These are phyloP conservation scores for Monopis laevigella DNA, from an alignment of 2,888 invertebrate genomes.

Conservation along the genomic window DNA sequence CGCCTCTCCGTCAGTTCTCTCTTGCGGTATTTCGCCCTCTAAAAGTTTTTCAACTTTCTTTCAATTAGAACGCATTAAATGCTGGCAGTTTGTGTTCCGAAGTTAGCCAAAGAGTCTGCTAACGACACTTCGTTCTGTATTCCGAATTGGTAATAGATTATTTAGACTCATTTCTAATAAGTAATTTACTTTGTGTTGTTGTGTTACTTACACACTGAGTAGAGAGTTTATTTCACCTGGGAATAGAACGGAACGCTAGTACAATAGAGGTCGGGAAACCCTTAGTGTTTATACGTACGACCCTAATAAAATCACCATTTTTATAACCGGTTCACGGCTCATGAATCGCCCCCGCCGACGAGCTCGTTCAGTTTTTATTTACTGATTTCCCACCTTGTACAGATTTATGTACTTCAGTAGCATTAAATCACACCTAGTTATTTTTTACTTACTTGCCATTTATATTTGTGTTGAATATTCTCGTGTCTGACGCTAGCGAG, in stretches of 20 bases:
- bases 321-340: slow-evolving; percentile 11
- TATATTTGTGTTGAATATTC: too few relatives aligned
- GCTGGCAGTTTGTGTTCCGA: slow-evolving; percentile 5
- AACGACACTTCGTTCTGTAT: background rate
- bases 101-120: background rate
- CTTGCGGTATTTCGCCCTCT: slow-evolving; percentile 1
- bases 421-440: slow-evolving; percentile 5
- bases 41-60: slow-evolving; percentile 7
- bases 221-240: background rate
- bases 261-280: background rate
- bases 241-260: background rate
- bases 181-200: background rate
- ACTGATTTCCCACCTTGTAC: slow-evolving; percentile 12
- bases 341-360: slow-evolving; percentile 10
- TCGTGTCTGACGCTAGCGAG: too few relatives aligned
- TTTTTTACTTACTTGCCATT: slow-evolving; percentile 1
- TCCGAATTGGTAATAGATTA: too few relatives aligned
- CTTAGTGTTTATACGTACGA: slow-evolving; percentile 5
- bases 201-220: background rate
- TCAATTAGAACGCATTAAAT: slow-evolving; percentile 11
- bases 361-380: slow-evolving; percentile 11
- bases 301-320: slow-evolving; percentile 14
- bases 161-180: too few relatives aligned
- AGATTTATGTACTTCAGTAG: slow-evolving; percentile 9
- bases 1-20: slow-evolving; percentile 10